Conservation (phyloP, 2,113 vertebrate species). For the Coturnix japonica region DNA sequence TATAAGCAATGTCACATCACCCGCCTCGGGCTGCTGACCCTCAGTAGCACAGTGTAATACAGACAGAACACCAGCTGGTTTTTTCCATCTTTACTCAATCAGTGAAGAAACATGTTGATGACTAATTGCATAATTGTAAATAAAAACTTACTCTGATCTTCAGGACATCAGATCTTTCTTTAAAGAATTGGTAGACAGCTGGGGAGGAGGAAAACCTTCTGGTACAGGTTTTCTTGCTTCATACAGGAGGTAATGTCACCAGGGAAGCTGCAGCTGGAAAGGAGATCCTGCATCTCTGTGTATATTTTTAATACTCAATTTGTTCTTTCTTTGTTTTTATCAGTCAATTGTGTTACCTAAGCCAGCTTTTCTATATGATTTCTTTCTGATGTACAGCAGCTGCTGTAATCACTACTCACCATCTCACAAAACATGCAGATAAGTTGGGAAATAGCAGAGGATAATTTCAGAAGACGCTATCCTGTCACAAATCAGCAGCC, state of each 20-base stretch:
- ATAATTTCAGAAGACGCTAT: slow-evolving; percentile 45
- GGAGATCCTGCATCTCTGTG: not conserved
- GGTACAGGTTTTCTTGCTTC: slow-evolving; percentile 34
- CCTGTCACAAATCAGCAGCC: not conserved
- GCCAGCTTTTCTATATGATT: slow-evolving; percentile 43
- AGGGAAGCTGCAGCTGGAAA: slow-evolving; percentile 59
- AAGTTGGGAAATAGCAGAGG: slow-evolving; percentile 28
- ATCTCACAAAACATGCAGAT: slow-evolving; percentile 19
- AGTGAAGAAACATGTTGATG: not conserved
- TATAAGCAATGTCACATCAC: not conserved
- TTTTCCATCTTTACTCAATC: slow-evolving; percentile 7
- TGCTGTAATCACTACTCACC: slow-evolving; percentile 43
- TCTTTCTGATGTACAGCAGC: slow-evolving; percentile 65
- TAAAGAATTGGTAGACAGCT: not conserved
- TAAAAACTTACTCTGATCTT: slow-evolving; percentile 35
- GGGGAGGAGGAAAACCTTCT: slow-evolving; percentile 50
- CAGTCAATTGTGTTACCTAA: slow-evolving; percentile 56
- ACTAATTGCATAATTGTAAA: slow-evolving; percentile 13
- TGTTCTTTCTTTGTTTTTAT: slow-evolving; percentile 32
- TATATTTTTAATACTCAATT: slow-evolving; percentile 27
- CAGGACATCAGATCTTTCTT: not conserved
- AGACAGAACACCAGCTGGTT: slow-evolving; percentile 29
- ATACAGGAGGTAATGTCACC: not conserved
- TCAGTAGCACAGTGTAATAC: not conserved
- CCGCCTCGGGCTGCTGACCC: not conserved